phyloP scores from a whole-genome alignment of 2,888 invertebrate genomes.

The Drosophila putrida region DNA sequence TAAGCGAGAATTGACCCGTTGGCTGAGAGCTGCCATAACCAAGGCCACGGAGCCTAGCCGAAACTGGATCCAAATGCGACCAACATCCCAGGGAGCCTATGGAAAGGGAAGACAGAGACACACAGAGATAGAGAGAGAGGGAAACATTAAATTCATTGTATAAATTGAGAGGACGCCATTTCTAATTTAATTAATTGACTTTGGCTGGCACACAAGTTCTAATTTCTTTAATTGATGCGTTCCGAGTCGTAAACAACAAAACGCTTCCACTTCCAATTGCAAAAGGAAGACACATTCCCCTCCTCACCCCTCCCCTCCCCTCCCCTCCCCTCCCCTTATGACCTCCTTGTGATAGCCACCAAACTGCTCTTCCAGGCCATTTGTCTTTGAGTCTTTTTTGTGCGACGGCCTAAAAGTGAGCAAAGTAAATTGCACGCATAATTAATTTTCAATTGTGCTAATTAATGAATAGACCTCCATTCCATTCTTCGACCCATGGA shows the following conservation, averaged over 20 bases:
- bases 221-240: conserved; percentile 83
- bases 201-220: conserved; percentile 70
- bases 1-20: conserved; percentile 88
- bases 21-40: conserved; percentile 87
- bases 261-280: conserved; percentile 41
- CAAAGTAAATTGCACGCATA: conserved; percentile 83
- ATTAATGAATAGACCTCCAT: conserved; percentile 70
- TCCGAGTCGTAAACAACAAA: conserved; percentile 48
- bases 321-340: too few species aligned
- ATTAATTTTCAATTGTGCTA: conserved; percentile 83
- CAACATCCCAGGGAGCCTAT: conserved; percentile 88
- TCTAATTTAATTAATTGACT: conserved; percentile 82
- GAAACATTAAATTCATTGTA: conserved; percentile 40
- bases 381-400: conserved; percentile 18
- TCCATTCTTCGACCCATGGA: conserved; percentile 20
- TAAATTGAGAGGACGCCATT: conserved; percentile 53
- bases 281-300: conserved; percentile 21
- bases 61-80: conserved; percentile 87
- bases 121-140: conserved; percentile 1
- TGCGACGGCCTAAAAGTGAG: conserved; percentile 62
- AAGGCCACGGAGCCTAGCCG: conserved; percentile 86
- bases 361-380: background rate
- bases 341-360: background rate
- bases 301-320: background rate
- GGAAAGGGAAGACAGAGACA: background rate